These are phyloP conservation scores for Bos indicus DNA, from an alignment of 2,113 vertebrate genomes.

Conservation along the genomic window DNA sequence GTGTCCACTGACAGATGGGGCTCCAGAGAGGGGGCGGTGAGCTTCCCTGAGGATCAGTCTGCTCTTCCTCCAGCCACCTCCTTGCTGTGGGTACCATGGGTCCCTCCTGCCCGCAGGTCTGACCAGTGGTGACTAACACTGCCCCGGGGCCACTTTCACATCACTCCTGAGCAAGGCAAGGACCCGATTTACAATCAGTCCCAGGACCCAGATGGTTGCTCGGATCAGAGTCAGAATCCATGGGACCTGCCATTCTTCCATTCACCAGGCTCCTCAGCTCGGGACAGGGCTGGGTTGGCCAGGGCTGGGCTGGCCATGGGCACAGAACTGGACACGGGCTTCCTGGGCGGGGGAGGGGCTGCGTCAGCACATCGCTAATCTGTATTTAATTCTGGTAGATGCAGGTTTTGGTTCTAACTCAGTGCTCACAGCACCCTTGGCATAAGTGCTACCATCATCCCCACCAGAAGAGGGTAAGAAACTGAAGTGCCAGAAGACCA, in stretches of 20 bases:
- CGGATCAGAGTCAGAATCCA: neutral
- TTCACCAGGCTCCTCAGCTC: fast-evolving
- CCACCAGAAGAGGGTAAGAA: neutral
- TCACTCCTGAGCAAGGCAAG: neutral
- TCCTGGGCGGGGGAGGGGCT: fast-evolving
- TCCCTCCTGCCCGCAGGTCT: fast-evolving
- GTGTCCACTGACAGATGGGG: fast-evolving
- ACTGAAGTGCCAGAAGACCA: neutral
- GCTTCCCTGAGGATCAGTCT: neutral
- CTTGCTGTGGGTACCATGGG: neutral
- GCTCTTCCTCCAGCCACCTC: neutral
- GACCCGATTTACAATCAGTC: neutral
- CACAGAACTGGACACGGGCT: neutral
- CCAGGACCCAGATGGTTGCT: neutral
- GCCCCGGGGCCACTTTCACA: fast-evolving
- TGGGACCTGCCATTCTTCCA: fast-evolving
- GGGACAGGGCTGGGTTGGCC: fast-evolving
- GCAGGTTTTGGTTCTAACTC: neutral
- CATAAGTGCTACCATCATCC: fast-evolving
- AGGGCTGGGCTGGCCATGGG: neutral
- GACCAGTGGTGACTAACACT: neutral
- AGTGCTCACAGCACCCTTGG: fast-evolving
- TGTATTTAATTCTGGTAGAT: neutral
- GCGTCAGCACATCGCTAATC: fast-evolving
- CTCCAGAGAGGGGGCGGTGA: neutral